Base-by-base conservation (phyloP, 2,888 invertebrate species). In the Phaonia tiefii region DNA sequence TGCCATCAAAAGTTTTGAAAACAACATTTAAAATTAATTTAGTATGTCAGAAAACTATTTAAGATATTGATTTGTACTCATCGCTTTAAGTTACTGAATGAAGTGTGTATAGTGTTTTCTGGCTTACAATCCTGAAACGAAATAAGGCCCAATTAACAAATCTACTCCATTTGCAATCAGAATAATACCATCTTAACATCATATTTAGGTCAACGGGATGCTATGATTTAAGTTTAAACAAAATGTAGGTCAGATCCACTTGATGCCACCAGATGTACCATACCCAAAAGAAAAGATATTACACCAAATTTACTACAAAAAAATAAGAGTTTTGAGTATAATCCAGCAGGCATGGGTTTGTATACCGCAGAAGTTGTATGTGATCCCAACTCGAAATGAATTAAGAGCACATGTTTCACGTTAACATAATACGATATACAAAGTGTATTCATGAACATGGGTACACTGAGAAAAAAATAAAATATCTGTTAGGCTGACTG, bases 161-260 rank as follows among this genome's bases (percentile, higher is more conserved):
- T n/a, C n/a, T n/a, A n/a, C n/a, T n/a, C n/a, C n/a, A n/a, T n/a
- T n/a, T n/a, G n/a, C n/a, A n/a, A n/a, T n/a, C n/a, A n/a, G n/a
- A n/a, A n/a, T n/a, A n/a, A n/a, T n/a, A n/a, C n/a, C 15, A 67
- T 39, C 20, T 51, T 22, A 54, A 7, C 22, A 20, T 4, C 8
- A 5, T 20, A 54, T 69, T 69, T 25, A 51, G 69, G 69, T 54
- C 69, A 69, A 51, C 54, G 42, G 56, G 70, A 56, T 42, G 56
- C 54, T 25, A 54, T 25, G 8, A 54, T 22, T 22, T 54, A 11
- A 54, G 39, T 22, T 56, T 26, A 26, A 70, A 70, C 42, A 4
- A 56, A 56, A 70, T 42, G 42, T 69, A 37, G 54, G 39, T 51
- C 69, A 56, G 25, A 15, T 25, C 25, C 46, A 31, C 46, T 25